These are phyloP conservation scores for Pangasius djambal DNA, from an alignment of 2,797 vertebrate genomes.

Conservation along the genomic window DNA sequence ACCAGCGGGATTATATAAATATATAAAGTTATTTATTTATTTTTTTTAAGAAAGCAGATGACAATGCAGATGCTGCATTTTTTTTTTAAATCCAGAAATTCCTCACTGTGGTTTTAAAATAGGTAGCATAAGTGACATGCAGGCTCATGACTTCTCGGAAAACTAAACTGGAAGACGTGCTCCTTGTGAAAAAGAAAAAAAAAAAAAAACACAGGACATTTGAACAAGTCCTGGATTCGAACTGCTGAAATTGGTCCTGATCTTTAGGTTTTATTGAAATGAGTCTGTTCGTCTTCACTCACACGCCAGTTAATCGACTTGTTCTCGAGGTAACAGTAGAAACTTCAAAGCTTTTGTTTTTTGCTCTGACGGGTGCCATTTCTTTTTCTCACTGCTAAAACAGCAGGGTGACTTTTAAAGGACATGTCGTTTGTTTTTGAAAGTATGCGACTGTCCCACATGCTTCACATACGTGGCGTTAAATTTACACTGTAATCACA, in stretches of 20 bases:
- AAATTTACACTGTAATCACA: not conserved
- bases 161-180: not conserved
- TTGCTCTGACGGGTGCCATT: not conserved
- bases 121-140: not conserved
- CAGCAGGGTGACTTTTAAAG: not conserved
- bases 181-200: not conserved
- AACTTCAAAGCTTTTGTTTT: not conserved
- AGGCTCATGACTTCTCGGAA: not conserved
- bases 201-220: not conserved
- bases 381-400: not conserved
- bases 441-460: slow-evolving; percentile 20
- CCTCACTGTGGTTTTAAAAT: not conserved
- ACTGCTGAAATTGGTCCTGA: no score
- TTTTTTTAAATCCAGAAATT: not conserved
- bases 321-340: not conserved
- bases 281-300: not conserved
- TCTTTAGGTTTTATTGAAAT: not conserved
- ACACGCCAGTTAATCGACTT: not conserved
- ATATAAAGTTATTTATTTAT: not conserved
- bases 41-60: slow-evolving; percentile 7
- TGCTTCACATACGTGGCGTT: not conserved
- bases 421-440: slow-evolving; percentile 25
- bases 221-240: not conserved
- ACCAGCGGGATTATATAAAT: not conserved
- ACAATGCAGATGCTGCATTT: not conserved